Conservation (phyloP, 2,113 vertebrate species). For the Galemys pyrenaicus region DNA sequence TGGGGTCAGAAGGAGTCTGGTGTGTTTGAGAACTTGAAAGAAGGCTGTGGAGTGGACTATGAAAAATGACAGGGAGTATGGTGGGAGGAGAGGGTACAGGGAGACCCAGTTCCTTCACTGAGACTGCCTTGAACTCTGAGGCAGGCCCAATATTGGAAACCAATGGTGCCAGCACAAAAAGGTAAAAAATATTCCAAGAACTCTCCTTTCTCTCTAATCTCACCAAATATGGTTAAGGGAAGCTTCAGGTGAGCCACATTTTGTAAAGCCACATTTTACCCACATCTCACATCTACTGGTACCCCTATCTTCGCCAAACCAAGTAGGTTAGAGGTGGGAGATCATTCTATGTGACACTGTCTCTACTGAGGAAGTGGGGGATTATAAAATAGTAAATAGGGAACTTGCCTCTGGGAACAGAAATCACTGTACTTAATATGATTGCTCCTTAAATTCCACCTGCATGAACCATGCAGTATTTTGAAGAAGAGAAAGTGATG, state of each 20-base stretch:
- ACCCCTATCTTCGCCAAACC: background rate
- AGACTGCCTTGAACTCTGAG: background rate
- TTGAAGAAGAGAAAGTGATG: background rate
- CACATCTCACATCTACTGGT: background rate
- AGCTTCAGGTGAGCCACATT: background rate
- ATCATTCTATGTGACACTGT: background rate
- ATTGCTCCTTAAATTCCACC: background rate
- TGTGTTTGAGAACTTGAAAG: background rate
- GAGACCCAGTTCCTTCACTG: background rate
- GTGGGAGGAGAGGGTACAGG: background rate
- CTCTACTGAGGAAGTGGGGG: background rate
- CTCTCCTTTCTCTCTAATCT: background rate
- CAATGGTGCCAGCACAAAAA: background rate
- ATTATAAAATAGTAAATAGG: background rate
- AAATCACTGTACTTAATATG: background rate
- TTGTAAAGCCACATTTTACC: background rate
- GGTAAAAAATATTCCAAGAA: background rate
- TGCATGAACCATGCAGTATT: background rate
- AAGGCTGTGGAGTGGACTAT: background rate
- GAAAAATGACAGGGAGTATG: background rate
- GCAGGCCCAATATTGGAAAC: background rate
- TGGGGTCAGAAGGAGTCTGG: background rate
- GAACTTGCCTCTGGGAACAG: background rate
- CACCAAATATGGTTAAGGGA: background rate
- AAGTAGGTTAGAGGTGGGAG: background rate